phyloP scores from a whole-genome alignment of 2,113 vertebrate genomes.

The Pseudois nayaur region DNA sequence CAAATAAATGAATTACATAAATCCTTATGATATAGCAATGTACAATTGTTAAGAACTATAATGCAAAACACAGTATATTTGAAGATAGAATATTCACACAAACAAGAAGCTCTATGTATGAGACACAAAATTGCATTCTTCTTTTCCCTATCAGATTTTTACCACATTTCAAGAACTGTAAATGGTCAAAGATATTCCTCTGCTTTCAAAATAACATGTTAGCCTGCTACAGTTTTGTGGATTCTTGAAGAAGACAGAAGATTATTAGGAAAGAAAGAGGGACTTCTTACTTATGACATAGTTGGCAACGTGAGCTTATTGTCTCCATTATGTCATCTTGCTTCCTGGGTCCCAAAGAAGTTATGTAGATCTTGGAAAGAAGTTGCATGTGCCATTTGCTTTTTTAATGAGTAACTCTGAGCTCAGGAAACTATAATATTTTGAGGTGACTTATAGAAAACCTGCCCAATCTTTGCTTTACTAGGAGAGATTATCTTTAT shows the following conservation, averaged over 20 bases:
- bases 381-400: neutral
- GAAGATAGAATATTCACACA: neutral
- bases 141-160: neutral
- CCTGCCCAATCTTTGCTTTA: neutral
- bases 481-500: neutral
- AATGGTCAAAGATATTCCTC: neutral
- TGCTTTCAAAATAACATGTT: neutral
- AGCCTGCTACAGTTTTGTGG: neutral
- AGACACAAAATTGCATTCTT: neutral
- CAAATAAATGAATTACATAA: neutral
- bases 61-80: neutral
- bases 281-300: neutral
- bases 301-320: neutral
- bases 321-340: neutral
- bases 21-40: neutral
- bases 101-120: neutral
- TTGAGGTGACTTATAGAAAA: neutral
- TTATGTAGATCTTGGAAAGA: neutral
- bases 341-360: fast-evolving
- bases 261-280: neutral
- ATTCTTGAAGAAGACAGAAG: neutral
- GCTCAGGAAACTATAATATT: neutral
- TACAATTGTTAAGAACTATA: neutral
- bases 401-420: neutral
- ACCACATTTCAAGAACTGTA: neutral